These are phyloP conservation scores for Temnothorax rugatulus DNA, from an alignment of 2,888 invertebrate species.

Conservation along the genomic window DNA sequence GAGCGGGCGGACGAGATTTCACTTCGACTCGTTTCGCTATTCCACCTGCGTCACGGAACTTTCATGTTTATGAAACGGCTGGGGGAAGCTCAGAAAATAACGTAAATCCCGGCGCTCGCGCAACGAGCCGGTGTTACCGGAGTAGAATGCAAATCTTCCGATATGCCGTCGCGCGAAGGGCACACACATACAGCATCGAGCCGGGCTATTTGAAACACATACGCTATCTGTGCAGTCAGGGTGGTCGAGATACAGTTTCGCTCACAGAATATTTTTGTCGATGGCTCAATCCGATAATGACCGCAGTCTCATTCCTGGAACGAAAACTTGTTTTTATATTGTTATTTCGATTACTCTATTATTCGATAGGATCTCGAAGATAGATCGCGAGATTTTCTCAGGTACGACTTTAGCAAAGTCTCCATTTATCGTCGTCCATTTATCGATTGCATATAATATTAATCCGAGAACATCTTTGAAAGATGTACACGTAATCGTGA, in stretches of 20 bases:
- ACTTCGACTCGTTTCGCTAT: slow-evolving; percentile 73
- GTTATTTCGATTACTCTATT: background rate
- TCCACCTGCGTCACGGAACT: slow-evolving; percentile 76
- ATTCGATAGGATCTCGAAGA: background rate
- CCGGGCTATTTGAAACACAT: slow-evolving; percentile 24
- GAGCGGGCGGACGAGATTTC: slow-evolving; percentile 67
- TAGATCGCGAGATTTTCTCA: background rate
- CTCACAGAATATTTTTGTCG: slow-evolving; percentile 8
- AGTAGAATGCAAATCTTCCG: slow-evolving; percentile 73
- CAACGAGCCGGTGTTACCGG: slow-evolving; percentile 64
- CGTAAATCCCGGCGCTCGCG: slow-evolving; percentile 70
- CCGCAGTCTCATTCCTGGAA: background rate
- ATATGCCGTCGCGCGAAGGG: slow-evolving; percentile 50
- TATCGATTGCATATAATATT: background rate
- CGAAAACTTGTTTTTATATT: background rate
- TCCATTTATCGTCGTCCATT: no score
- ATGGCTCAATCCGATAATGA: slow-evolving; percentile 14
- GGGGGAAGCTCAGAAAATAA: slow-evolving; percentile 71
- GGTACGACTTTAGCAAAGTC: background rate
- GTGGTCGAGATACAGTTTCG: background rate
- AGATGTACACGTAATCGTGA: background rate
- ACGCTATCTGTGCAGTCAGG: slow-evolving; percentile 1
- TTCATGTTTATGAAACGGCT: slow-evolving; percentile 78
- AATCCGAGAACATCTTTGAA: background rate
- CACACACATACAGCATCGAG: background rate